These are phyloP conservation scores for Drosophila rubida DNA, from an alignment of 2,888 invertebrate species.

Conservation along the genomic window DNA sequence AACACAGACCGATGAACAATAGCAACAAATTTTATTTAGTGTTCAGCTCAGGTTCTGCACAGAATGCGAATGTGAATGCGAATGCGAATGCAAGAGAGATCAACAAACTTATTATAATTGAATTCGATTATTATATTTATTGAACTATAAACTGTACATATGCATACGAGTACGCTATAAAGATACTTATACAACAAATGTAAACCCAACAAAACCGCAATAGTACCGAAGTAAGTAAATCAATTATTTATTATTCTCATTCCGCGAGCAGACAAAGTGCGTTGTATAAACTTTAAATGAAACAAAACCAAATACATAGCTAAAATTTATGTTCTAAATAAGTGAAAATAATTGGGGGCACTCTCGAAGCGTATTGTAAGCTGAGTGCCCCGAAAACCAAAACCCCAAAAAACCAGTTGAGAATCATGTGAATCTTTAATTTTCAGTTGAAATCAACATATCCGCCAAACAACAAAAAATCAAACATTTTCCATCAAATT, in stretches of 20 bases:
- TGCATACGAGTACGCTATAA: slow-evolving; percentile 28
- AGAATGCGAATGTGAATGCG: too few species aligned
- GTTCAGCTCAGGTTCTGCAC: slow-evolving; percentile 39
- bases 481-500: slow-evolving; percentile 10
- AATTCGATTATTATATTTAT: slow-evolving; percentile 31
- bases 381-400: slow-evolving; percentile 33
- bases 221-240: slow-evolving; percentile 77
- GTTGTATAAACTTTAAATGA: slow-evolving; percentile 43
- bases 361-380: not conserved
- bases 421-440: slow-evolving; percentile 33
- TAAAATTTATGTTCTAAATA: slow-evolving; percentile 60
- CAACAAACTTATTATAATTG: slow-evolving; percentile 44
- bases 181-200: slow-evolving; percentile 8
- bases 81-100: slow-evolving; percentile 7
- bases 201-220: slow-evolving; percentile 54
- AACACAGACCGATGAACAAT: slow-evolving; percentile 49
- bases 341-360: slow-evolving; percentile 25
- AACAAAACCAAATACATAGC: slow-evolving; percentile 50
- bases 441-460: slow-evolving; percentile 71
- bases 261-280: slow-evolving; percentile 39
- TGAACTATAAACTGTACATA: slow-evolving; percentile 55
- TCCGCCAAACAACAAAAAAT: slow-evolving; percentile 38
- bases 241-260: slow-evolving; percentile 68
- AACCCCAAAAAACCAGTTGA: slow-evolving; percentile 31
- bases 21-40: slow-evolving; percentile 71